Base-by-base conservation (phyloP, 2,888 invertebrate species). In the Luperina nickerlii region DNA sequence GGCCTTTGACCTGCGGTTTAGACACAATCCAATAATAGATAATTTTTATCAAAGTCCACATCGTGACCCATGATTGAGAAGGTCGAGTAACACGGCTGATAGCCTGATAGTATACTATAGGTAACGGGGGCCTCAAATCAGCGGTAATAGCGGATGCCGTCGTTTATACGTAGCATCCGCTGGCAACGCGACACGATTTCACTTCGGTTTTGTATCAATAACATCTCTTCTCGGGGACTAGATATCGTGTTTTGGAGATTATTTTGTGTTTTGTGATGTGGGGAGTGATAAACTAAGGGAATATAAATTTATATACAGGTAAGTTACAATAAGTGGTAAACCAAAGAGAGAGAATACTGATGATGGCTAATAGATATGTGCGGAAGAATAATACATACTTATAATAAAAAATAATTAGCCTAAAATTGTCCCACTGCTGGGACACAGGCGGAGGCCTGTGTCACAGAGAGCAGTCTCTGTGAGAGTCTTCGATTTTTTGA, bases 101-200 rank as follows among this genome's bases (percentile, higher is more conserved):
- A 71, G 20, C 3, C 54, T 74, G 70, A 76, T 85, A 82, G 45
- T 63, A 57, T 66, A 72, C 71, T 81, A 82, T 81, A 85, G 87
- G 90, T 90, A 85, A 85, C 84, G 51, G 88, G 90, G 90, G 89
- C 90, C 89, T 89, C 90, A 87, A 90, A 90, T 88, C 85, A 89
- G 71, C 87, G 54, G 83, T 83, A 87, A 89, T 81, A 86, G 84
- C 90, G 90, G 90, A 90, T 88, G 89, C 84, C 20, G 82, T 78
- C 89, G 88, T 84, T 89, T 90, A 89, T 78, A 74, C 76, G 82
- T 24, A 79, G 77, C 85, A 86, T 90, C 90, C 90, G 90, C 84
- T 80, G 70, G 70, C 80, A 69, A 73, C 67, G 66, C 83, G 87
- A 85, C 86, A 88, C 85, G 85, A 84, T 88, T 89, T 84, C 89